Evolutionary conservation across 2,113 vertebrate species (phyloP).

Genomic region (Ammospiza caudacuta): DNA sequence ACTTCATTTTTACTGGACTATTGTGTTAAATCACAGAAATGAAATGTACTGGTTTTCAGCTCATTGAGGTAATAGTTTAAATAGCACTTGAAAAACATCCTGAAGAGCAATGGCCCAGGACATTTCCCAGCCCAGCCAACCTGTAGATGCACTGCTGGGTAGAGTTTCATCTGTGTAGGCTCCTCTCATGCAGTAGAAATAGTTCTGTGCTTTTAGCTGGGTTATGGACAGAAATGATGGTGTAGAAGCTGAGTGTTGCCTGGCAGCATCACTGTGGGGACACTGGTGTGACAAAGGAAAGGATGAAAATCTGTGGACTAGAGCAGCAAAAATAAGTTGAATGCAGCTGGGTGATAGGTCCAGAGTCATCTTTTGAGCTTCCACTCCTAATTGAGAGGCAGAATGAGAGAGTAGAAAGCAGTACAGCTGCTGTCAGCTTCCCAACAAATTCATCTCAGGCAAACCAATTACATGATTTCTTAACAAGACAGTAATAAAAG

Average conservation of each 20-base stretch:
- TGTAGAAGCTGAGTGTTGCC: background rate
- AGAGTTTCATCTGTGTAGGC: background rate
- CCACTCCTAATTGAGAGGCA: background rate
- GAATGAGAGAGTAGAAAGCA: background rate
- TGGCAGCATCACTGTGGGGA: conserved; percentile 10
- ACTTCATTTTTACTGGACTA: background rate
- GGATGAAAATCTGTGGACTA: background rate
- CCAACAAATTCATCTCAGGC: background rate
- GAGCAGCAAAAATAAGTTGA: background rate
- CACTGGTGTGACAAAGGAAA: background rate
- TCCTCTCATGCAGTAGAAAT: background rate
- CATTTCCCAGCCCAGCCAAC: background rate
- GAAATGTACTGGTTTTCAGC: background rate
- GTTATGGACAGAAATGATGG: background rate
- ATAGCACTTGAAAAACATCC: background rate
- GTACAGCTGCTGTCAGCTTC: background rate
- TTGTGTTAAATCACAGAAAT: background rate
- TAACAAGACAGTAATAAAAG: conserved; percentile 7
- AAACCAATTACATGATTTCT: background rate
- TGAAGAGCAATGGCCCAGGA: background rate
- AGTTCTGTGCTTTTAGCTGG: background rate
- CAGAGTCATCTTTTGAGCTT: background rate
- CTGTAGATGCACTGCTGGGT: background rate
- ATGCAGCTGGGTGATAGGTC: background rate
- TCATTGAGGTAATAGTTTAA: background rate